These are phyloP conservation scores for Gymnosoma rotundatum DNA, from an alignment of 2,888 invertebrate genomes.

Conservation along the genomic window DNA sequence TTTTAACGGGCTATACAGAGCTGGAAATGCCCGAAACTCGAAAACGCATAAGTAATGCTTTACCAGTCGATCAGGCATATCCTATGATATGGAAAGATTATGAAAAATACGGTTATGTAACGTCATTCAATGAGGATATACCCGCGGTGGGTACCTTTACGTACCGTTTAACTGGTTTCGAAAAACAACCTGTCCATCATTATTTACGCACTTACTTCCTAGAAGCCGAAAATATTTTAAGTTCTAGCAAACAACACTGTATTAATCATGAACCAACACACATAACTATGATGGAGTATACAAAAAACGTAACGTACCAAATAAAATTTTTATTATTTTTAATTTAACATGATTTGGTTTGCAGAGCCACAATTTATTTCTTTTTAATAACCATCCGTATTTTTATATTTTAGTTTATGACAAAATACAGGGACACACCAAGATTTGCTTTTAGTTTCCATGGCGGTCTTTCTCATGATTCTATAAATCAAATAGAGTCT, in stretches of 20 bases:
- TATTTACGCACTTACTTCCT: slow-evolving; percentile 92
- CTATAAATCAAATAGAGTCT: slow-evolving; percentile 89
- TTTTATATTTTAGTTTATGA: slow-evolving; percentile 82
- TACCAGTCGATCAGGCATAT: slow-evolving; percentile 87
- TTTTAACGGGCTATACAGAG: slow-evolving; percentile 92
- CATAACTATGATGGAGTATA: slow-evolving; percentile 86
- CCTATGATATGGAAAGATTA: slow-evolving; percentile 94
- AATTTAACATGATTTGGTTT: background rate
- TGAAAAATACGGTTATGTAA: slow-evolving; percentile 87
- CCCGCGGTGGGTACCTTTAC: slow-evolving; percentile 93
- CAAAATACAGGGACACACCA: slow-evolving; percentile 86
- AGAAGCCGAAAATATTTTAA: slow-evolving; percentile 85
- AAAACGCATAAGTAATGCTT: slow-evolving; percentile 85
- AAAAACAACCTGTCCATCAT: slow-evolving; percentile 92
- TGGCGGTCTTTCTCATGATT: slow-evolving; percentile 93
- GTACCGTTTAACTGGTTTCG: slow-evolving; percentile 93
- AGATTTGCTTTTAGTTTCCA: slow-evolving; percentile 95
- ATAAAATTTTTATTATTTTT: background rate
- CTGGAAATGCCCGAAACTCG: slow-evolving; percentile 94
- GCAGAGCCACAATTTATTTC: background rate
- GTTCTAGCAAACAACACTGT: slow-evolving; percentile 85
- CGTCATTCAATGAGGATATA: slow-evolving; percentile 94
- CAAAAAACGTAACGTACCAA: slow-evolving; percentile 85
- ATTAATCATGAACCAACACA: slow-evolving; percentile 89
- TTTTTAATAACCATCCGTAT: background rate